Evolutionary conservation across 2,113 vertebrate genomes (phyloP), one percentile per base, ranked within the genome.

Genomic region (Ictalurus punctatus): DNA sequence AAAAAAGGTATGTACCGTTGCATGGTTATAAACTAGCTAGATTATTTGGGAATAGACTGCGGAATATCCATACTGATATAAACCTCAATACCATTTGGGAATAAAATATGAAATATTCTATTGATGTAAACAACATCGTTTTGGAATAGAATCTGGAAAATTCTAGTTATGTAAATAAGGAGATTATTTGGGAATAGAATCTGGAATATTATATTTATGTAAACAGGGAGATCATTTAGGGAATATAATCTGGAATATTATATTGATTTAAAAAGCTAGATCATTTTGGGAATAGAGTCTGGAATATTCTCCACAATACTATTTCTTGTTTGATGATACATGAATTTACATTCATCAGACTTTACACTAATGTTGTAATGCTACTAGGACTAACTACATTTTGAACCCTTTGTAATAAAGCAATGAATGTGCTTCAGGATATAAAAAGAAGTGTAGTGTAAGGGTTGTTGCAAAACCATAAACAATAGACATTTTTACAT

Each of bases 1-100:
- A 56, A 96, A 99, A 86, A 90, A 97, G 97, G 98, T 99, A 95
- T 95, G 88, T 92, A 91, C 0, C 61, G 34, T 54, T 52, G 10
- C 23, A 30, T 84, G 61, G 8, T 48, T 44, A 7, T 7, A 48
- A n/a, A 54, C 48, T 52, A n/a, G 25, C 76, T 52, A 16, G 1
- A 44, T 40, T 23, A 44, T 78, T 78, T 78, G 14, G 16, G 8
- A 56, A 56, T n/a, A 56, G 78, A 54, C 2, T n/a, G 12, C 52
- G 25, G 1, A 48, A 79, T 79, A 79, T 52, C 3, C 76, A 48
- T 52, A 27, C 44, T 14, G 23, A 27, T 13, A 0, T 44, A 17
- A 25, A 48, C 21, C 13, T 1, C 5, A 13, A 27, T 12, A 78
- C 9, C 12, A 48, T 48, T 14, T 44, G 37, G 3, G 48, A 80